Evolutionary conservation across 2,888 invertebrate genomes (phyloP).

Genomic region (Hirtodrosophila trivittata): DNA sequence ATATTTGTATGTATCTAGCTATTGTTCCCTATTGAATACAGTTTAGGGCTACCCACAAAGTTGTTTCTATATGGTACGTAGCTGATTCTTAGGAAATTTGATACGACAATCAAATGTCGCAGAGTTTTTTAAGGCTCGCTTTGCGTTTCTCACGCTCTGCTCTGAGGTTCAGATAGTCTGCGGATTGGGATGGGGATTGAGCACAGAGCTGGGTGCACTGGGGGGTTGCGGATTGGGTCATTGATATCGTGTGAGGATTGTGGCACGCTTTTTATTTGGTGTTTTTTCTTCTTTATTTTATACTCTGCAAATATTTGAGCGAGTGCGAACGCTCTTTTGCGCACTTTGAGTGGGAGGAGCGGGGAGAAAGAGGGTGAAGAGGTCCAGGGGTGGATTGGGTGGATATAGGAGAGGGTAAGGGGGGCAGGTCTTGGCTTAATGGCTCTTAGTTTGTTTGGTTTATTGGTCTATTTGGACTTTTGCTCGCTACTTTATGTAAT

Average conservation of each 20-base stretch:
- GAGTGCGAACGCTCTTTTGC: conserved; percentile 25
- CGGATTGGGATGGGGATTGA: neutral
- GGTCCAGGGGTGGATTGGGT: neutral
- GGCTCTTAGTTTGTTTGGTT: conserved; percentile 20
- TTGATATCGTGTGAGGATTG: conserved; percentile 52
- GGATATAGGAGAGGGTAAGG: neutral
- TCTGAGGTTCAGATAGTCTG: neutral
- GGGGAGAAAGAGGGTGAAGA: neutral
- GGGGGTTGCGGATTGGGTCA: conserved; percentile 17
- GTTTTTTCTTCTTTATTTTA: conserved; percentile 22
- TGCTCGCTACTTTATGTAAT: conserved; percentile 32
- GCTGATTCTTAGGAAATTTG: conserved; percentile 7
- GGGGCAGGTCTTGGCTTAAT: conserved; percentile 10
- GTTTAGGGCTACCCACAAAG: no score
- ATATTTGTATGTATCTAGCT: no score
- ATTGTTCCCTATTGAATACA: no score
- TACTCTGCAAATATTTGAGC: conserved; percentile 51
- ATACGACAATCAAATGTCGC: neutral
- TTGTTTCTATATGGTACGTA: neutral
- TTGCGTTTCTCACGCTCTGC: conserved; percentile 56
- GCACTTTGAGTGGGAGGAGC: neutral
- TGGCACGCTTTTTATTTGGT: conserved; percentile 39
- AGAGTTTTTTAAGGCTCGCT: conserved; percentile 9
- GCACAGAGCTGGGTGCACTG: neutral
- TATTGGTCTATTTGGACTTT: conserved; percentile 7